Evolutionary conservation across 2,888 invertebrate species (phyloP).

Genomic region (Cataglyphis altisquamis): DNA sequence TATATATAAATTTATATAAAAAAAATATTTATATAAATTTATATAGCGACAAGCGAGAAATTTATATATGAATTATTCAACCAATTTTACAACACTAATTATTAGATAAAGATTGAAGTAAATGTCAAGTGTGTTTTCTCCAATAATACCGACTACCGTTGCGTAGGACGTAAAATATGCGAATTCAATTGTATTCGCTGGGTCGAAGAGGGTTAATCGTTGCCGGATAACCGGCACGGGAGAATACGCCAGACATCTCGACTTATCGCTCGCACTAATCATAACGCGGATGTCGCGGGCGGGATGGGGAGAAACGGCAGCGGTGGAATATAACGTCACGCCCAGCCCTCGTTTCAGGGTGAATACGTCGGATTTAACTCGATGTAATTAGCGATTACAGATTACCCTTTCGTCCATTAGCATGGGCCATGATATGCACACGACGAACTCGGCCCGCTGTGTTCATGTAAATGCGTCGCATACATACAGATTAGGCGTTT

Average conservation of each 20-base stretch:
- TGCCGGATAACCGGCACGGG: slow-evolving; percentile 67
- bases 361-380: slow-evolving; percentile 81
- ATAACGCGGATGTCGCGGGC: slow-evolving; percentile 57
- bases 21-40: background rate
- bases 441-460: slow-evolving; percentile 37
- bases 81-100: background rate
- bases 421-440: slow-evolving; percentile 68
- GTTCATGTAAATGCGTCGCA: slow-evolving; percentile 64
- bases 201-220: slow-evolving; percentile 64
- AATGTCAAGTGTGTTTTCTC: slow-evolving; percentile 14
- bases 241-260: slow-evolving; percentile 73
- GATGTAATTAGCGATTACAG: slow-evolving; percentile 82
- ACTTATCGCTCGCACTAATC: slow-evolving; percentile 75
- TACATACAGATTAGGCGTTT: slow-evolving; percentile 62
- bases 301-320: slow-evolving; percentile 25
- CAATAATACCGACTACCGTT: background rate
- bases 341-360: slow-evolving; percentile 66
- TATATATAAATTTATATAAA: too few relatives aligned
- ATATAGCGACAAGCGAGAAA: background rate
- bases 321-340: slow-evolving; percentile 69
- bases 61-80: background rate
- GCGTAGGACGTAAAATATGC: slow-evolving; percentile 41
- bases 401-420: slow-evolving; percentile 81
- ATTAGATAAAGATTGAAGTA: background rate
- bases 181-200: slow-evolving; percentile 45